Conservation (phyloP, 2,113 vertebrate genomes). For the Actenoides lindsayi region DNA sequence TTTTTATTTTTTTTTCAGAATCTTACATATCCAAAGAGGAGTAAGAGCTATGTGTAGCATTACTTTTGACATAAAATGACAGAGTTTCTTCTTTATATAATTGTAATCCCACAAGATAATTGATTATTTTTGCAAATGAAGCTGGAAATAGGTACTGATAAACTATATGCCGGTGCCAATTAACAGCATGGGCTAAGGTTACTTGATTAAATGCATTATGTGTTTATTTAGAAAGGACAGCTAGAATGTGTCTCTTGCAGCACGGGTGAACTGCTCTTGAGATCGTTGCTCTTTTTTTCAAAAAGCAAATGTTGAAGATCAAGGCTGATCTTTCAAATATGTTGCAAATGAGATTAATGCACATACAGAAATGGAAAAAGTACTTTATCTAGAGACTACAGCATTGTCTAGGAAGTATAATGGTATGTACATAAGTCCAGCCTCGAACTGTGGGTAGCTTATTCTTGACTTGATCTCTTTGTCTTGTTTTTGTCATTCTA, state of each 20-base stretch:
- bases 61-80: neutral
- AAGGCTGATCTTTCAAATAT: neutral
- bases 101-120: neutral
- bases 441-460: neutral
- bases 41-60: neutral
- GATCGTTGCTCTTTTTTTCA: neutral
- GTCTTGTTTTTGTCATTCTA: neutral
- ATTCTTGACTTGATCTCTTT: neutral
- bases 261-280: neutral
- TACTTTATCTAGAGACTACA: neutral
- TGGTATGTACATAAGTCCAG: neutral
- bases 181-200: neutral
- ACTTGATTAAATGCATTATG: conserved; percentile 10
- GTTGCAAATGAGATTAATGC: neutral
- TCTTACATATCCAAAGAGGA: neutral
- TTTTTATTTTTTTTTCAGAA: neutral
- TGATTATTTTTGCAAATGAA: neutral
- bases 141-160: neutral
- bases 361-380: neutral
- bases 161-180: neutral
- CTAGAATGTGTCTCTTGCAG: neutral
- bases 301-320: neutral
- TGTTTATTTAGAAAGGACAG: neutral
- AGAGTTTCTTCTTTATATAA: neutral
- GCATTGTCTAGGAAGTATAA: neutral